Evolutionary conservation across 2,888 invertebrate genomes (phyloP), one percentile per base, ranked within the genome.

Genomic region (Fabriciana adippe): DNA sequence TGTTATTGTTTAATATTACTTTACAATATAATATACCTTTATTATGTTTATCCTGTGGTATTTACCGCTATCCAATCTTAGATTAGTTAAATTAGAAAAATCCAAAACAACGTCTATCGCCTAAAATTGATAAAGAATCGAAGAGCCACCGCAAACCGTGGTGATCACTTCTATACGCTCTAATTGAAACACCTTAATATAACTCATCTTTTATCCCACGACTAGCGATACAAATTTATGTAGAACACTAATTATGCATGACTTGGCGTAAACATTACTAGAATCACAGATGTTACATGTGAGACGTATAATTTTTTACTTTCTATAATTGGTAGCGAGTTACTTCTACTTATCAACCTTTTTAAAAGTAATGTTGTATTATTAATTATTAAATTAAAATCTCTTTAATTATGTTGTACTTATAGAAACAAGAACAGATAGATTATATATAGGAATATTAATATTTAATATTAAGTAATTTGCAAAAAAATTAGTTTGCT

Each of bases 61-160:
- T 72, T 72, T 81, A 85, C 88, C 88, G 89, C 82, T 88, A 89
- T 85, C 76, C 85, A 86, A 88, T 88, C 82, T 81, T 78, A 77
- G 79, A 69, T 81, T 83, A 80, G 80, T 79, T 73, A 77, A 74
- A 79, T 78, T 79, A 79, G 76, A 80, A 78, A 75, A 74, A 78
- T 75, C 78, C 78, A 73, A 85, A 86, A 85, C 87, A 41, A 88
- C 86, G 88, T 87, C 81, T 80, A 78, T 81, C 80, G 73, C 73
- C 79, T 78, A 78, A 84, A 81, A 84, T 83, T 84, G 78, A 80
- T 80, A 79, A 78, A 81, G 76, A 78, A 81, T 80, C 69, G 77
- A 84, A 77, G 79, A 74, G 75, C 76, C 77, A 83, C 88, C 86
- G 80, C 87, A 87, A 79, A 80, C 79, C 85, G 85, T 86, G 81